These are phyloP conservation scores for Drosophila ironensis DNA, from an alignment of 1,140 invertebrate genomes.

Conservation along the genomic window DNA sequence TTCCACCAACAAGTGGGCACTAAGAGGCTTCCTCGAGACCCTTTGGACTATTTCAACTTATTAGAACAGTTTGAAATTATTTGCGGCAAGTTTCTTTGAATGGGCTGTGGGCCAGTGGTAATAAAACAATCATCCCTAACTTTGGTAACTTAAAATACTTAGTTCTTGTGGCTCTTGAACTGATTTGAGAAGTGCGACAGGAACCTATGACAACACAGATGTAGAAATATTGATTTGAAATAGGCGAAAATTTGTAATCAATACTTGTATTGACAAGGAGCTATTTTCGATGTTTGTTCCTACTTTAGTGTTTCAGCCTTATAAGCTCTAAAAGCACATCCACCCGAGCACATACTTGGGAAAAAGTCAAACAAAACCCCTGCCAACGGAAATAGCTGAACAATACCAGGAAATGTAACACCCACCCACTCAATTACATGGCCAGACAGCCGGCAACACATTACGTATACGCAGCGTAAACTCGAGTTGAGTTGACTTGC, in stretches of 20 bases:
- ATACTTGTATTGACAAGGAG: neutral
- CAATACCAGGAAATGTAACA: conserved; percentile 67
- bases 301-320: too few species aligned
- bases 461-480: conserved; percentile 67
- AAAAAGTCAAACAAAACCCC: conserved; percentile 32
- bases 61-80: conserved; percentile 2
- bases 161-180: too few species aligned
- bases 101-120: neutral
- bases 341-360: too few species aligned
- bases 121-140: too few species aligned
- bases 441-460: conserved; percentile 13
- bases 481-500: conserved; percentile 60
- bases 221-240: too few species aligned
- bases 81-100: conserved; percentile 1
- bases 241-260: neutral
- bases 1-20: neutral
- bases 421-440: conserved; percentile 59
- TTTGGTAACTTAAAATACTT: too few species aligned
- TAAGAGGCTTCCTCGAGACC: neutral
- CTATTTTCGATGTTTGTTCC: neutral
- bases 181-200: too few species aligned
- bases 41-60: neutral
- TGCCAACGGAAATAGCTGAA: conserved; percentile 69
- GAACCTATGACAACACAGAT: neutral
- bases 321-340: too few species aligned